Conservation (phyloP, 2,797 vertebrate species). For the Pangasius mekongensis region DNA sequence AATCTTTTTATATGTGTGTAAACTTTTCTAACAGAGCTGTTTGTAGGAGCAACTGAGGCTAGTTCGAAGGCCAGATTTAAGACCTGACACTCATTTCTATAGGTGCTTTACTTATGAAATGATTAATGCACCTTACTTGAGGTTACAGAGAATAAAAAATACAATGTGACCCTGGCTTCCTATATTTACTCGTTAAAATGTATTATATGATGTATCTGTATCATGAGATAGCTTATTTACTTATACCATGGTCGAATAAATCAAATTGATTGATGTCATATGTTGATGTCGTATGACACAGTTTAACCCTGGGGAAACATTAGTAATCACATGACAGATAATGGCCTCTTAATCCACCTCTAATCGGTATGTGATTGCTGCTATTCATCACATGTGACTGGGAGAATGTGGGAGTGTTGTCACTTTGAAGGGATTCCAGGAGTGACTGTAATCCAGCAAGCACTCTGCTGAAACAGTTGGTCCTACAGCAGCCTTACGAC, state of each 20-base stretch:
- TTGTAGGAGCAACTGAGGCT: conserved; percentile 23
- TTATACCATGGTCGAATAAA: background rate
- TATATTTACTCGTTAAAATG: background rate
- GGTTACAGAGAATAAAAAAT: background rate
- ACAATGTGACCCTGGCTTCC: background rate
- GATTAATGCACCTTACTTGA: background rate
- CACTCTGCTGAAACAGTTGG: conserved; percentile 8
- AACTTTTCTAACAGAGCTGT: conserved; percentile 43
- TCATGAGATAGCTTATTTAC: too few relatives aligned
- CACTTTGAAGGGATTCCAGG: conserved; percentile 7
- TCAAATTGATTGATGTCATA: background rate
- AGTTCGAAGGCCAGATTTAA: conserved; percentile 21
- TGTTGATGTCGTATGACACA: background rate
- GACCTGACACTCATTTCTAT: background rate
- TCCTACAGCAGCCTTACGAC: background rate
- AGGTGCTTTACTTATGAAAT: background rate
- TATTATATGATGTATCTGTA: too few relatives aligned
- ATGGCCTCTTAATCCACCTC: background rate
- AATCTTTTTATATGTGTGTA: conserved; percentile 52
- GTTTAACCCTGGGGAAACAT: background rate
- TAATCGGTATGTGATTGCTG: conserved; percentile 12
- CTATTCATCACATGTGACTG: conserved; percentile 33
- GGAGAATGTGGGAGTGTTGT: background rate
- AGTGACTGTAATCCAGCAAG: background rate
- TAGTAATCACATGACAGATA: conserved; percentile 13